Conservation (phyloP, 2,797 vertebrate genomes). For the Agapornis canus region DNA sequence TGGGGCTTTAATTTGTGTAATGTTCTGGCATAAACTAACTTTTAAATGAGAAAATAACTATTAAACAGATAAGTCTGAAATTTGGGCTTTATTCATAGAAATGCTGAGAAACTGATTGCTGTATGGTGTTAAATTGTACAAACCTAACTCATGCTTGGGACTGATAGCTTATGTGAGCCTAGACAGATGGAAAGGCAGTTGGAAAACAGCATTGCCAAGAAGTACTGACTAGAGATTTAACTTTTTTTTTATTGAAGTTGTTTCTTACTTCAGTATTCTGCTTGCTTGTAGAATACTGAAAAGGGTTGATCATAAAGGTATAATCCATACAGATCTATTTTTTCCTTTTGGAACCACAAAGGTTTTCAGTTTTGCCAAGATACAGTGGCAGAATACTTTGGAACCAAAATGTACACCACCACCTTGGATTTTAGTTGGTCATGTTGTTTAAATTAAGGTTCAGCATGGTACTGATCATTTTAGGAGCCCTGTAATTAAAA, state of each 20-base stretch:
- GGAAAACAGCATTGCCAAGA: slow-evolving; percentile 32
- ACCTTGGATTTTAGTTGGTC: slow-evolving; percentile 36
- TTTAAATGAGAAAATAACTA: not conserved
- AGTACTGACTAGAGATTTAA: slow-evolving; percentile 20
- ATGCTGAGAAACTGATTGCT: not conserved
- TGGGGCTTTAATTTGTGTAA: slow-evolving; percentile 2
- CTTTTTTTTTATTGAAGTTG: not conserved
- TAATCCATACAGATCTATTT: slow-evolving; percentile 68
- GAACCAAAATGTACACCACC: slow-evolving; percentile 24
- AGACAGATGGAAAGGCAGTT: not conserved
- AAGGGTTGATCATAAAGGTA: slow-evolving; percentile 37
- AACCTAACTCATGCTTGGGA: not conserved
- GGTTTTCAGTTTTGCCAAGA: slow-evolving; percentile 43
- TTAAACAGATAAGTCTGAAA: not conserved
- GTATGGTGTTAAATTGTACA: slow-evolving; percentile 34
- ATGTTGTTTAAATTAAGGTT: not conserved
- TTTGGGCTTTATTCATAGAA: not conserved
- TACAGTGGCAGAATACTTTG: slow-evolving; percentile 47
- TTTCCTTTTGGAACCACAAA: slow-evolving; percentile 39
- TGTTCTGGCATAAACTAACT: not conserved
- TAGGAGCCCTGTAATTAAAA: not conserved
- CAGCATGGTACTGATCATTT: not conserved
- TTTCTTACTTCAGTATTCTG: slow-evolving; percentile 65
- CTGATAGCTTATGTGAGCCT: not conserved
- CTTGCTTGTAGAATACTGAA: slow-evolving; percentile 69